phyloP scores from a whole-genome alignment of 2,888 invertebrate species.

The Melanargia galathea region DNA sequence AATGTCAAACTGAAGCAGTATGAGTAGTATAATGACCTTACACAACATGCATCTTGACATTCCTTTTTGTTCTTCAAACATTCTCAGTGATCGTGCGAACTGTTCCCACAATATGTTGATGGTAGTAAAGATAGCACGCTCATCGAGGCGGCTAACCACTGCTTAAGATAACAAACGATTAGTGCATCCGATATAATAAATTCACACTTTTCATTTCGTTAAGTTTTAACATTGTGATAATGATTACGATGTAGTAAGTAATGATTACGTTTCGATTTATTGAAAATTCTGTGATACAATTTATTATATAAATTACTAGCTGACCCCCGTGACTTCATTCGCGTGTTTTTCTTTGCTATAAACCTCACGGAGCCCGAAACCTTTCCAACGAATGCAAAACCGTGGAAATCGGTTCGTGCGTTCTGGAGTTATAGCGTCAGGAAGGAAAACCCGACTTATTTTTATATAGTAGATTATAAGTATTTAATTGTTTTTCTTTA shows the following conservation, averaged over 20 bases:
- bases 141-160: constrained; percentile 62
- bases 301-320: no score
- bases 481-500: no score
- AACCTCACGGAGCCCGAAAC: no score
- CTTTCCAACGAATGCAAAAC: no score
- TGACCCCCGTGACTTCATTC: no score
- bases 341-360: no score
- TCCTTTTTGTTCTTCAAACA: constrained; percentile 73
- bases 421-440: no score
- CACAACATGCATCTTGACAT: constrained; percentile 79
- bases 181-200: constrained; percentile 39
- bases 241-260: not conserved
- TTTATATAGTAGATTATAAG: no score
- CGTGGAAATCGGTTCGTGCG: no score
- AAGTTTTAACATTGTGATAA: not conserved
- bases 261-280: no score
- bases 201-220: constrained; percentile 25
- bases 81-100: constrained; percentile 67
- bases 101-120: constrained; percentile 63
- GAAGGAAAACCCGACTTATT: no score
- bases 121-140: constrained; percentile 53
- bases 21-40: constrained; percentile 49
- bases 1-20: constrained; percentile 60
- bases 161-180: constrained; percentile 44
- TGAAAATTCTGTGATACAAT: no score